Evolutionary conservation across 2,888 invertebrate genomes (phyloP).

Genomic region (Pandemis corylana): DNA sequence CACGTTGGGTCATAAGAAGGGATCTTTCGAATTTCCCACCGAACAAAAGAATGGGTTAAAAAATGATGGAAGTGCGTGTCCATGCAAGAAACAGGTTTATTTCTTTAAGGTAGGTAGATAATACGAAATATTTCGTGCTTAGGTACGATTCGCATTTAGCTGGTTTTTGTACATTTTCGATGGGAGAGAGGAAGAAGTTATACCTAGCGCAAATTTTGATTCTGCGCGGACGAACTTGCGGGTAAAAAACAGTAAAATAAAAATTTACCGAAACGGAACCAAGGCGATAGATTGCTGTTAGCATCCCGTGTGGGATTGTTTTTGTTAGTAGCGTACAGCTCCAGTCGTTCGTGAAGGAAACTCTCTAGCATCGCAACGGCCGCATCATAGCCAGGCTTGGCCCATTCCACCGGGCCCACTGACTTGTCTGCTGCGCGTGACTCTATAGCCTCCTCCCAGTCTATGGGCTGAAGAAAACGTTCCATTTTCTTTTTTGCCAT

Average conservation of each 20-base stretch:
- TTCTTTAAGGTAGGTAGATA: too few relatives aligned
- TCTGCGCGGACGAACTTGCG: too few relatives aligned
- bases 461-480: conserved; percentile 73
- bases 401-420: conserved; percentile 92
- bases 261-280: conserved; percentile 94
- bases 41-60: too few relatives aligned
- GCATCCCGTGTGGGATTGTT: conserved; percentile 92
- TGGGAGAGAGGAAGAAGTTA: too few relatives aligned
- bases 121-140: too few relatives aligned
- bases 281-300: conserved; percentile 94
- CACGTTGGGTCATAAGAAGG: too few relatives aligned
- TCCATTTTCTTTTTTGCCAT: not conserved
- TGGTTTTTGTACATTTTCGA: too few relatives aligned
- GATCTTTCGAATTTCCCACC: too few relatives aligned
- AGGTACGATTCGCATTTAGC: too few relatives aligned
- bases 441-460: conserved; percentile 89
- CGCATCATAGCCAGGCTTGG: conserved; percentile 89
- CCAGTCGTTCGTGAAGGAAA: conserved; percentile 89
- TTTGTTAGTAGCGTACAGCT: conserved; percentile 87
- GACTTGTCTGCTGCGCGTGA: conserved; percentile 88
- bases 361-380: conserved; percentile 88
- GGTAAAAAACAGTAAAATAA: not conserved
- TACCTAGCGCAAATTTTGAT: too few relatives aligned
- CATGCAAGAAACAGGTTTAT: too few relatives aligned
- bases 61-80: too few relatives aligned